phyloP scores from a whole-genome alignment of 2,797 vertebrate genomes.

The Labroides dimidiatus region DNA sequence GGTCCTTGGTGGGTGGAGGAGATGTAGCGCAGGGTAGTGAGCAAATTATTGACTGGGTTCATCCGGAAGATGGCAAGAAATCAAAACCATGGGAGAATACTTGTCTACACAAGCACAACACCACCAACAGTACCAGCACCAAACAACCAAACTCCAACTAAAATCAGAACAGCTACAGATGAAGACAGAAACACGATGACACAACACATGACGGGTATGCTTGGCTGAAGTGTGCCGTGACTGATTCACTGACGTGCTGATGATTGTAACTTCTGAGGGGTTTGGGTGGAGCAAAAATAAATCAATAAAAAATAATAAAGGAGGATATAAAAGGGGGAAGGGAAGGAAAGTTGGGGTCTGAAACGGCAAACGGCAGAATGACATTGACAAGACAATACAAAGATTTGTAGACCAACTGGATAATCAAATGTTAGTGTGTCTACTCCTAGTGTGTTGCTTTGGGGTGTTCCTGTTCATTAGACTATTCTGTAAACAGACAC shows the following conservation, averaged over 20 bases:
- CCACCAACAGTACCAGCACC: constrained; percentile 74
- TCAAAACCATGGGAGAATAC: constrained; percentile 79
- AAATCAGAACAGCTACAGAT: constrained; percentile 72
- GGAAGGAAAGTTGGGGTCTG: constrained; percentile 58
- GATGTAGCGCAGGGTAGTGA: constrained; percentile 69
- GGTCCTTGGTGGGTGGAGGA: constrained; percentile 72
- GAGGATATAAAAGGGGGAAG: constrained; percentile 16
- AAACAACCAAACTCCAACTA: constrained; percentile 78
- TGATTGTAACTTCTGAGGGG: constrained; percentile 77
- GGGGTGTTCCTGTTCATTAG: constrained; percentile 7
- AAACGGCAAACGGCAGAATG: constrained; percentile 78
- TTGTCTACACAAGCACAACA: constrained; percentile 78
- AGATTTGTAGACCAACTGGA: constrained; percentile 58
- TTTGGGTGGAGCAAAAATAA: constrained; percentile 81
- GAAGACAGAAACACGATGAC: constrained; percentile 73
- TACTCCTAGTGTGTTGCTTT: constrained; percentile 21
- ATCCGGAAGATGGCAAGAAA: constrained; percentile 82
- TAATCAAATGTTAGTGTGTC: constrained; percentile 39
- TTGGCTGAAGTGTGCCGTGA: constrained; percentile 68
- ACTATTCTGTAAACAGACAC: constrained; percentile 1
- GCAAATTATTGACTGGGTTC: constrained; percentile 70
- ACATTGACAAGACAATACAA: constrained; percentile 77
- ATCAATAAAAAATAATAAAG: constrained; percentile 15
- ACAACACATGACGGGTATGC: constrained; percentile 76
- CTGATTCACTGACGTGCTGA: constrained; percentile 75